Percentiles rank a stretch among this genome's conserved stretches.
These are phyloP conservation scores for Asarcornis scutulata DNA, from an alignment of 2,113 vertebrate genomes.

Conservation along the genomic window DNA sequence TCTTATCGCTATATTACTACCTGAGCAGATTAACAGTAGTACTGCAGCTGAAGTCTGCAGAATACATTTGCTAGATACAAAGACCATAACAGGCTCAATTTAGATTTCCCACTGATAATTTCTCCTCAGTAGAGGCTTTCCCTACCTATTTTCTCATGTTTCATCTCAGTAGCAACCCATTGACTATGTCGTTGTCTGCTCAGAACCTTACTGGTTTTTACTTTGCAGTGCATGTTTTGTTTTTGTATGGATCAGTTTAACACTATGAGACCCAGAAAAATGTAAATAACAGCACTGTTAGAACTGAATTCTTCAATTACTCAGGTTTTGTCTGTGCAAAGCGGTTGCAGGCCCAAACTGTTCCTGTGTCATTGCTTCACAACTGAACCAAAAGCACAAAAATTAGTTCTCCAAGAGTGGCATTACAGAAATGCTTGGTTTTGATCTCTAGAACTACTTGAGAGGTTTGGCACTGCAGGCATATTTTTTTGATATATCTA, in stretches of 20 bases:
- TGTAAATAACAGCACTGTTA: background rate
- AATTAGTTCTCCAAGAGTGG: fast-evolving
- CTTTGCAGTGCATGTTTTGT: background rate
- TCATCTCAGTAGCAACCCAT: background rate
- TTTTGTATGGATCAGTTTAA: background rate
- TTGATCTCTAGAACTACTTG: background rate
- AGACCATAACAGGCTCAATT: background rate
- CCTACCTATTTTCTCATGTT: background rate
- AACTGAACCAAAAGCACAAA: background rate
- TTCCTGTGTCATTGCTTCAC: background rate
- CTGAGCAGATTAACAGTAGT: background rate
- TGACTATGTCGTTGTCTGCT: background rate
- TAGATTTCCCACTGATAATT: background rate
- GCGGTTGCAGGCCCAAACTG: background rate
- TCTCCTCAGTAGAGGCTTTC: background rate
- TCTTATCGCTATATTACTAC: background rate
- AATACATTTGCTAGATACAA: background rate
- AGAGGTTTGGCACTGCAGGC: background rate
- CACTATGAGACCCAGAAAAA: background rate
- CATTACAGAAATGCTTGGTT: background rate
- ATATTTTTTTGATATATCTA: background rate
- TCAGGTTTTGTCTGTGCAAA: background rate
- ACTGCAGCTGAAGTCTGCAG: background rate
- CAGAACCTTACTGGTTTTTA: background rate
- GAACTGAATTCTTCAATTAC: background rate